Evolutionary conservation across 2,797 vertebrate genomes (phyloP).

Genomic region (Danionella dracula): DNA sequence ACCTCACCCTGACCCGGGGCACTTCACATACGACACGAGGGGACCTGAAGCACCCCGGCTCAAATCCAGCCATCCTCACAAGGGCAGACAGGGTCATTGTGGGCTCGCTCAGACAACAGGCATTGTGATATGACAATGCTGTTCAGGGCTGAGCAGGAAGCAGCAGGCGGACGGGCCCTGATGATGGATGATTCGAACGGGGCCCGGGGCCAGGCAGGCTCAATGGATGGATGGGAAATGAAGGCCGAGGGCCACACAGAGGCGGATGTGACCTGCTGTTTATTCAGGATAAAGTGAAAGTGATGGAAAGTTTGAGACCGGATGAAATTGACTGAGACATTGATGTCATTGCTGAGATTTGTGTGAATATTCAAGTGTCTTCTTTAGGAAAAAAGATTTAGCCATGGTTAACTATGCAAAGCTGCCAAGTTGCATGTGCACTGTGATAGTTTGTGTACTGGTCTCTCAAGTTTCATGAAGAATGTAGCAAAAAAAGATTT

Average conservation of each 20-base stretch:
- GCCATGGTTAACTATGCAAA: too few relatives aligned
- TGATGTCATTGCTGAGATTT: not conserved
- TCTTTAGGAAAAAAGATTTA: not conserved
- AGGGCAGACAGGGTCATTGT: conserved; percentile 53
- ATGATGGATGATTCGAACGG: conserved; percentile 61
- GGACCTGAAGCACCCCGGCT: conserved; percentile 49
- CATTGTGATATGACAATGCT: conserved; percentile 55
- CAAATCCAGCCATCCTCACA: conserved; percentile 57
- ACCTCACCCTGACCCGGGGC: conserved; percentile 49
- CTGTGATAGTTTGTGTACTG: too few relatives aligned
- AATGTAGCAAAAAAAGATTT: too few relatives aligned
- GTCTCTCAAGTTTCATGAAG: too few relatives aligned
- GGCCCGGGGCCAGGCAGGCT: too few relatives aligned
- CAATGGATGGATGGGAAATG: conserved; percentile 63
- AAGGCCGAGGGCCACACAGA: conserved; percentile 48
- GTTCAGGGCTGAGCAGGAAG: conserved; percentile 49
- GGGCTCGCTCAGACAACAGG: conserved; percentile 52
- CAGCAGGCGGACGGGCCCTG: conserved; percentile 57
- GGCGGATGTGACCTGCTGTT: conserved; percentile 64
- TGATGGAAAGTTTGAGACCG: conserved; percentile 42
- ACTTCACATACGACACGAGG: conserved; percentile 42
- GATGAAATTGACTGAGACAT: conserved; percentile 14
- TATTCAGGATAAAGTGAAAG: conserved; percentile 47
- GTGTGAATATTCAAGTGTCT: not conserved
- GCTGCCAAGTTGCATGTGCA: too few relatives aligned